Percentiles rank a stretch among this genome's conserved stretches.
phyloP scores from a whole-genome alignment of 2,113 vertebrate species.

The Amphiprion ocellaris region DNA sequence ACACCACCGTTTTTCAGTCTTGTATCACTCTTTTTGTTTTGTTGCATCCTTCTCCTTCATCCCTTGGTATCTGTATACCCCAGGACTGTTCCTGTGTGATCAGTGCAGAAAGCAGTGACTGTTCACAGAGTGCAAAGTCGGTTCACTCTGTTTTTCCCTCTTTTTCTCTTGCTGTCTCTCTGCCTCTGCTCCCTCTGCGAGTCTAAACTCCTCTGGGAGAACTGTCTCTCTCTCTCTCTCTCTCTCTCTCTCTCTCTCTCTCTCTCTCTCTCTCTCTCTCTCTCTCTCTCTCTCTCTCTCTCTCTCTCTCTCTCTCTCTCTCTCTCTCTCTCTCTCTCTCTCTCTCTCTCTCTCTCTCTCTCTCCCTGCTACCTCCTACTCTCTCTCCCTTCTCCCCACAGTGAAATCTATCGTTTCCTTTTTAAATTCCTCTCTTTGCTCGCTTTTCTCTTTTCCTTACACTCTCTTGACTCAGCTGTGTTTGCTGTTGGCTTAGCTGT shows the following conservation, averaged over 20 bases:
- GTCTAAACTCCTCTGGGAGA: constrained; percentile 21
- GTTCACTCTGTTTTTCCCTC: background rate
- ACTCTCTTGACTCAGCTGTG: constrained; percentile 2
- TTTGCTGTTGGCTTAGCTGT: constrained; percentile 3
- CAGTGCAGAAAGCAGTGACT: background rate
- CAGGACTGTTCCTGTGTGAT: too few species aligned
- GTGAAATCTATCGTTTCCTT: constrained; percentile 1
- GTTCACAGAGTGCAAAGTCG: background rate
- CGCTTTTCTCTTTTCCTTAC: background rate
- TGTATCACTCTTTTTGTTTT: background rate
- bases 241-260: background rate
- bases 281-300: background rate
- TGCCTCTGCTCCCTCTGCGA: constrained; percentile 16
- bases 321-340: too few species aligned
- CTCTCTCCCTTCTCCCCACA: background rate
- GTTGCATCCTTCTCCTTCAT: background rate
- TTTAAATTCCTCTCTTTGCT: rapidly evolving
- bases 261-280: background rate
- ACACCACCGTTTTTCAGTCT: background rate
- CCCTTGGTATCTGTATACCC: background rate
- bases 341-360: background rate
- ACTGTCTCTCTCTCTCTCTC: background rate
- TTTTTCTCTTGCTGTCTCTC: background rate
- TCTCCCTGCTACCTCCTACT: background rate
- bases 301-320: background rate